phyloP scores from a whole-genome alignment of 2,113 vertebrate genomes.

The Mustela nigripes region DNA sequence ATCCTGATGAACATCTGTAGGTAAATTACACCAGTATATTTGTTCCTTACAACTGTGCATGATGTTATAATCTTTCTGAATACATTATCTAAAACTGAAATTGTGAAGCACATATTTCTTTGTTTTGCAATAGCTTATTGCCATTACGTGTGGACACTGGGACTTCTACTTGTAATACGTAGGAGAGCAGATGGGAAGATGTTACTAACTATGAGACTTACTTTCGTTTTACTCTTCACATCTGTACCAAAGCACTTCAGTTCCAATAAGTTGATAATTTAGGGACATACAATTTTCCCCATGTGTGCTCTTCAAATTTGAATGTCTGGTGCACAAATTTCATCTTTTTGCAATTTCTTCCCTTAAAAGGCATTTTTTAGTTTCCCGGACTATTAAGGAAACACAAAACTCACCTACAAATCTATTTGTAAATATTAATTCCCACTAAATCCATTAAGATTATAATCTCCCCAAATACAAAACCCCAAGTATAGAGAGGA shows the following conservation, averaged over 20 bases:
- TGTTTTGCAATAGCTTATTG: constrained; percentile 57
- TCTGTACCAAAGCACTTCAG: constrained; percentile 71
- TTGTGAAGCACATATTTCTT: constrained; percentile 51
- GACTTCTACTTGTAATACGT: constrained; percentile 48
- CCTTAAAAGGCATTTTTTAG: constrained; percentile 54
- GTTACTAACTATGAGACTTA: constrained; percentile 56
- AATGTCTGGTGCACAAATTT: constrained; percentile 69
- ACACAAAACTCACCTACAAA: constrained; percentile 14
- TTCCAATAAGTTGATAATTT: constrained; percentile 69
- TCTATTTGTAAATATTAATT: constrained; percentile 57
- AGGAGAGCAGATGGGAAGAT: constrained; percentile 72
- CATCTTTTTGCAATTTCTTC: constrained; percentile 70
- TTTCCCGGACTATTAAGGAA: constrained; percentile 38
- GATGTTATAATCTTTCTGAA: constrained; percentile 58
- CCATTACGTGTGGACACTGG: constrained; percentile 49
- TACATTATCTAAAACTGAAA: constrained; percentile 57
- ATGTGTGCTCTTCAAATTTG: constrained; percentile 65
- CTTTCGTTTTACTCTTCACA: constrained; percentile 69
- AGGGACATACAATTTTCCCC: constrained; percentile 58
- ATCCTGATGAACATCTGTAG: constrained; percentile 48
- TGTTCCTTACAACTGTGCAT: constrained; percentile 33
- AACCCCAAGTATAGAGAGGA: not conserved
- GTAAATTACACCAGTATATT: constrained; percentile 60
- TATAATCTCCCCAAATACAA: constrained; percentile 21
- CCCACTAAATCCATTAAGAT: not conserved